phyloP scores from a whole-genome alignment of 2,113 vertebrate species.

The Caretta caretta region DNA sequence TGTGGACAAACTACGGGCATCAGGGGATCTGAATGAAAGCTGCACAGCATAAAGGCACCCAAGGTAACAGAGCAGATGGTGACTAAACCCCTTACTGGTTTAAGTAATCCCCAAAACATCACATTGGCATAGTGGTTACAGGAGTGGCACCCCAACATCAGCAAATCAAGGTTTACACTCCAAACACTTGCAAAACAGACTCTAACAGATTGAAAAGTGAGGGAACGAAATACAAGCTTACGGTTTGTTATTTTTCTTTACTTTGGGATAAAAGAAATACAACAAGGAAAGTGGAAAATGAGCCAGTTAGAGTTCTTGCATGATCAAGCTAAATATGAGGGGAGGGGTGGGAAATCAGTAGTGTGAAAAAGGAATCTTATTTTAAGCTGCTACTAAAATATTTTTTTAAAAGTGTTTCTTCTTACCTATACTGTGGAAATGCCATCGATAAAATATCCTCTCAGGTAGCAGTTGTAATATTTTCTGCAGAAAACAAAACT shows the following conservation, averaged over 20 bases:
- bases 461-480: slow-evolving; percentile 97
- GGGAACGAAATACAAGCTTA: background rate
- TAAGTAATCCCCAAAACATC: background rate
- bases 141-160: background rate
- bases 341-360: background rate
- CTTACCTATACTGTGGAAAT: slow-evolving; percentile 99
- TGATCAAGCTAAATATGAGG: background rate
- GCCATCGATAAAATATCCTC: slow-evolving; percentile 98
- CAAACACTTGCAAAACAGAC: background rate
- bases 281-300: background rate
- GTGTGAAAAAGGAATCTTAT: background rate
- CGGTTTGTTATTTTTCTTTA: background rate
- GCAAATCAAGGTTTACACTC: background rate
- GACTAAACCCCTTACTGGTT: background rate
- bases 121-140: background rate
- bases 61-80: background rate
- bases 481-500: slow-evolving; percentile 87
- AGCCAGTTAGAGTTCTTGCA: background rate
- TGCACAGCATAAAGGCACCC: background rate
- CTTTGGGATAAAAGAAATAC: background rate
- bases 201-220: background rate
- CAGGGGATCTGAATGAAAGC: background rate
- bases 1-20: no score
- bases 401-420: slow-evolving; percentile 21
- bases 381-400: background rate